Evolutionary conservation across 2,888 invertebrate species (phyloP), one percentile per base, ranked within the genome.

Genomic region (Alsophila aescularia): DNA sequence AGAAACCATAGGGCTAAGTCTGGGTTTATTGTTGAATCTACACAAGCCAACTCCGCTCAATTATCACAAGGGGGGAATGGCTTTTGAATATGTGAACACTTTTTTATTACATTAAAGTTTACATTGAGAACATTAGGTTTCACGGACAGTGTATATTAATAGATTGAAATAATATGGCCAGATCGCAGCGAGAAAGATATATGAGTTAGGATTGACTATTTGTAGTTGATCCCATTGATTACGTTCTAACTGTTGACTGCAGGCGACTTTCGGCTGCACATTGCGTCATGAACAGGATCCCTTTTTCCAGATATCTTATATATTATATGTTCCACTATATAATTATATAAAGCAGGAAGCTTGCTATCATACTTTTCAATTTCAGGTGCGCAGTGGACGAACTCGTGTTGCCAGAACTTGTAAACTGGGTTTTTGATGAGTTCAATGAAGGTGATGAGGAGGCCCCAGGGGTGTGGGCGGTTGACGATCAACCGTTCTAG

Each of bases 351-450:
- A 1, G 24, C 9, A 42, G 31, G 29, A 37, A 16, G 27, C 18
- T 50, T 53, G n/a, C 39, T 48, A 21, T 35, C 96, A 94, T 88
- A 98, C 98, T 99, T 99, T 92, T 99, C 98, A 73, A 99, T 99
- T 92, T 99, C 99, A 0, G 99, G 98, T 14, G 99, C 99, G 87
- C 99, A 99, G 79, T 98, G 98, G 0, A 99, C 99, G 90, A 99
- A 99, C 78, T 99, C 99, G 79, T 99, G 99, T 64, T 96, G 95
- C 99, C 99, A 99, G 90, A 99, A 99, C 86, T 98, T 98, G 93
- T 99, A 99, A 16, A 96, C 95, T 5, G 98, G 98, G 92, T 99
- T 99, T 86, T 99, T 99, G 77, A 99, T 99, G 59, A 99, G 94
- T 84, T 99, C 99, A 67, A 99, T 99, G 89, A 99, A 99, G 0